These are phyloP conservation scores for Xylota segnis DNA, from an alignment of 2,888 invertebrate genomes.

Conservation along the genomic window DNA sequence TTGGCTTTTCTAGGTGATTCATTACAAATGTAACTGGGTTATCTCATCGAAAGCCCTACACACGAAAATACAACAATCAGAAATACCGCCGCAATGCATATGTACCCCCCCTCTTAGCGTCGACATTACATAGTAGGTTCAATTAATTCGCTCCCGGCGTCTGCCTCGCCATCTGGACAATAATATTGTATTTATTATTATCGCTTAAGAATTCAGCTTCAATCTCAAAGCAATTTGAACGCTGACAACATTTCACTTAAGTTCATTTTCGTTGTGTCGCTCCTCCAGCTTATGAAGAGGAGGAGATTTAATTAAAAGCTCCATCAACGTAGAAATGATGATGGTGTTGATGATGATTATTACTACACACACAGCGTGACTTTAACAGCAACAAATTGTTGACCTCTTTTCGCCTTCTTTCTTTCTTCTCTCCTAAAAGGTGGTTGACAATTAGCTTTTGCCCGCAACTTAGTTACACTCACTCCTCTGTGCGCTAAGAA, in stretches of 20 bases:
- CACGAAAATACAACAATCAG: not conserved
- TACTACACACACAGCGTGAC: conserved; percentile 24
- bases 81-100: not conserved
- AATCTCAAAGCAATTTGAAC: conserved; percentile 64
- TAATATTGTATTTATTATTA: conserved; percentile 35
- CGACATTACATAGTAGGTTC: not conserved
- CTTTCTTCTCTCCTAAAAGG: conserved; percentile 19
- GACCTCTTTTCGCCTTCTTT: conserved; percentile 34
- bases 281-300: conserved; percentile 11
- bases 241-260: conserved; percentile 66
- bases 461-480: conserved; percentile 14
- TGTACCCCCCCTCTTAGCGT: not conserved
- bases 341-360: conserved; percentile 41
- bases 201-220: conserved; percentile 30
- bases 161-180: conserved; percentile 35
- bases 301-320: conserved; percentile 62
- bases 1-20: conserved; percentile 16
- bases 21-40: conserved; percentile 28
- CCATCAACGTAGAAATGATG: conserved; percentile 46
- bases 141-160: conserved; percentile 30
- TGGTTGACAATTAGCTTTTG: conserved; percentile 48
- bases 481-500: not conserved
- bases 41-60: conserved; percentile 1
- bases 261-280: conserved; percentile 39
- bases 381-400: conserved; percentile 20